Base-by-base conservation (phyloP, 2,113 vertebrate species). In the Rhadina sibilatrix region DNA sequence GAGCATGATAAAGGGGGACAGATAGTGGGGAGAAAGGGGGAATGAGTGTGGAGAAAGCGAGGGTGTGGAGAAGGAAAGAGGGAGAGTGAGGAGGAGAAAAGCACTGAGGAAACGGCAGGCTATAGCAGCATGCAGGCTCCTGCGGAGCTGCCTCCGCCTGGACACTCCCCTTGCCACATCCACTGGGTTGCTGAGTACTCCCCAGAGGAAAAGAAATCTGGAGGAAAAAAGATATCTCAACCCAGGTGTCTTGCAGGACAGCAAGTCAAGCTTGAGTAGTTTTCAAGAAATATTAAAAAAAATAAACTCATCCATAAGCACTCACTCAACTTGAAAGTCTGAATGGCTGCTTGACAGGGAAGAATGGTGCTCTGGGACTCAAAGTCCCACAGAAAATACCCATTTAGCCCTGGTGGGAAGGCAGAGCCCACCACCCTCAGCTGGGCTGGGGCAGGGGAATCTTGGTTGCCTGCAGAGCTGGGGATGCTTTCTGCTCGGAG, bases 131-230 rank as follows among this genome's bases (percentile, higher is more conserved):
- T 2, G 11, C 53, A 53, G 35, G 30, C 31, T 89, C 27, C 74
- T 5, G 6, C 0, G 0, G 57, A 81, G 63, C 69, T 70, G 42
- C 30, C 38, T 83, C 38, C 0, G 2, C 35, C 66, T 77, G 65
- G 25, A 91, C 1, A 7, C 40, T 70, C 61, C 30, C 49, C 42
- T 56, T 78, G 47, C 47, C 47, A 35, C 77, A 91, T 70, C 77
- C 33, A 35, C 27, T 0, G 0, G 10, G 14, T 56, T 80, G 68
- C 77, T 90, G 38, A 88, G 1, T 25, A 35, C 12, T 87, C 47
- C 60, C 50, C 37, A 70, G 46, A 77, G 54, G 11, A 89, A 69
- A 56, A 66, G 11, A 61, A 42, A 64, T 77, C 19, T 40, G 69
- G 54, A 89, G 50, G 20, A 60, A 57, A 64, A 86, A 72, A 56